phyloP scores from a whole-genome alignment of 2,888 invertebrate species.

The Teleiodes luculella region DNA sequence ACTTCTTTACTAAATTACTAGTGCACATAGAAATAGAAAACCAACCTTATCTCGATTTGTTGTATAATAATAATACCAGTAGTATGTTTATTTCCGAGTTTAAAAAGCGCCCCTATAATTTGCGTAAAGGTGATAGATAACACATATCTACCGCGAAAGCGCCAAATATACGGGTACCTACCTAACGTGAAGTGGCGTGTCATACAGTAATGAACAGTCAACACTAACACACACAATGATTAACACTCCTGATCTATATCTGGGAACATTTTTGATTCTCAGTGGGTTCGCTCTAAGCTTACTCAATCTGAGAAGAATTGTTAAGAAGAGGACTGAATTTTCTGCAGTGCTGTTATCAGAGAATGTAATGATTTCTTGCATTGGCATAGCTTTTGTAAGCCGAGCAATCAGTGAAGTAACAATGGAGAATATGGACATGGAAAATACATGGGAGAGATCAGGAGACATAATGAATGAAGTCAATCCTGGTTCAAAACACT shows the following conservation, averaged over 20 bases:
- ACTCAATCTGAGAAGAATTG: constrained; percentile 53
- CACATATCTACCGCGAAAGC: constrained; percentile 2
- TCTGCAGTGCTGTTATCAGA: constrained; percentile 59
- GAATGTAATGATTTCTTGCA: constrained; percentile 59
- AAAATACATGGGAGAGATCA: constrained; percentile 44
- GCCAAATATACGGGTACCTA: constrained; percentile 52
- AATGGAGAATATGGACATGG: constrained; percentile 39
- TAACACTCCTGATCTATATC: constrained; percentile 50
- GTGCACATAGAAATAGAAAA: no score
- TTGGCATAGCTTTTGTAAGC: constrained; percentile 57
- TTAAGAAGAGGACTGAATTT: constrained; percentile 41
- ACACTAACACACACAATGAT: constrained; percentile 42
- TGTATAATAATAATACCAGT: no score
- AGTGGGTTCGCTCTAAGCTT: constrained; percentile 57
- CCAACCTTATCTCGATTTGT: no score
- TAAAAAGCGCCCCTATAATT: constrained; percentile 62
- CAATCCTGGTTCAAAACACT: constrained; percentile 32
- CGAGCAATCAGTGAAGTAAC: constrained; percentile 45
- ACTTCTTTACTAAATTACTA: no score
- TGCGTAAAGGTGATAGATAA: constrained; percentile 41
- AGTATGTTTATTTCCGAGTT: background rate
- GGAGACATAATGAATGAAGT: constrained; percentile 24
- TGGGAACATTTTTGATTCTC: constrained; percentile 58
- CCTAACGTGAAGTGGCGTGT: no score
- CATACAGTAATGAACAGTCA: constrained; percentile 15